phyloP scores from a whole-genome alignment of 2,797 vertebrate species.

The Mycteria americana region DNA sequence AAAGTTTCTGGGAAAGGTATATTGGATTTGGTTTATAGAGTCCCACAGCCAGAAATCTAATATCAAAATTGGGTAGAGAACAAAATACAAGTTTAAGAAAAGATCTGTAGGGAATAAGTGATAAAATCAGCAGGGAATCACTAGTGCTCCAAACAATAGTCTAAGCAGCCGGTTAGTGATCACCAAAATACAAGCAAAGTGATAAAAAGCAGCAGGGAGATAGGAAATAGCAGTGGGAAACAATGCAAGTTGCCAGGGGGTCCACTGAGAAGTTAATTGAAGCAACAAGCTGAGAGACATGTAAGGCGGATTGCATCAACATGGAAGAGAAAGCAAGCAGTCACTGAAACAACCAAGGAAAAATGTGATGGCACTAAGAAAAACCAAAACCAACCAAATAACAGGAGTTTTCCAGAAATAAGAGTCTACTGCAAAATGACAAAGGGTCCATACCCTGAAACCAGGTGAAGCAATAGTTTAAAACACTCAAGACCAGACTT shows the following conservation, averaged over 20 bases:
- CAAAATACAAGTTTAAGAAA: slow-evolving; percentile 58
- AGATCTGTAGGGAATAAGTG: slow-evolving; percentile 54
- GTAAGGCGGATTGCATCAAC: slow-evolving; percentile 6
- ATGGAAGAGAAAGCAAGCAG: slow-evolving; percentile 12
- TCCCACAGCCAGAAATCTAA: neutral
- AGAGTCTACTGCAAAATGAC: neutral
- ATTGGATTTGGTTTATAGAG: neutral
- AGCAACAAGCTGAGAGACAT: slow-evolving; percentile 54
- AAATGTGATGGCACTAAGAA: neutral
- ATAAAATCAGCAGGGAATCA: slow-evolving; percentile 66
- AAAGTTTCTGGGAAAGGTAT: neutral
- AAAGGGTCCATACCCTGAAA: neutral
- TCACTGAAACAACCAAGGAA: neutral
- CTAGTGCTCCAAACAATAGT: slow-evolving; percentile 42
- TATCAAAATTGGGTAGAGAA: slow-evolving; percentile 53
- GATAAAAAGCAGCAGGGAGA: slow-evolving; percentile 55
- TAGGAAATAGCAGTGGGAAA: slow-evolving; percentile 47
- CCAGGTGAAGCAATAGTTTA: neutral
- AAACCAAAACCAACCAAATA: neutral
- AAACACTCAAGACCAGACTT: neutral
- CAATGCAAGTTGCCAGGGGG: slow-evolving; percentile 17
- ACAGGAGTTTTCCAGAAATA: neutral
- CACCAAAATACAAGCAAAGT: slow-evolving; percentile 33
- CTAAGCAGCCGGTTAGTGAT: slow-evolving; percentile 40
- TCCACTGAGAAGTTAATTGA: slow-evolving; percentile 70